These are phyloP conservation scores for Lacerta bilineata DNA, from an alignment of 2,797 vertebrate species.

Conservation along the genomic window DNA sequence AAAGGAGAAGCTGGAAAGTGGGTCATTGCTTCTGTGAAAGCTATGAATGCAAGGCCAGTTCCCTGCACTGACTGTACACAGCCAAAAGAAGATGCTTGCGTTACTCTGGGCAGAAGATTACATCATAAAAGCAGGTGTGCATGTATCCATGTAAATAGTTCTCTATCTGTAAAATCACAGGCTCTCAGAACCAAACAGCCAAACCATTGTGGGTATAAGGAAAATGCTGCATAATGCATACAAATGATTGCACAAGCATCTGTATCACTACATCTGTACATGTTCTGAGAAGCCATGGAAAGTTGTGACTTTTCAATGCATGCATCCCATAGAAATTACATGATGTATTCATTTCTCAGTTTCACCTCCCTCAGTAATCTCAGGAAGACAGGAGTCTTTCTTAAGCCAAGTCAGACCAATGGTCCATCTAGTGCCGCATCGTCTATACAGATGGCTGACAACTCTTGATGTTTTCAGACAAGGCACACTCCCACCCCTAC, in stretches of 20 bases:
- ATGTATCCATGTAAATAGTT: neutral
- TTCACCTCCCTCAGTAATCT: neutral
- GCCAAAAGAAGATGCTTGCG: slow-evolving; percentile 12
- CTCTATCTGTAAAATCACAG: neutral
- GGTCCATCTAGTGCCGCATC: too few relatives aligned
- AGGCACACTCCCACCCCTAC: too few relatives aligned
- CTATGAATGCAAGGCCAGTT: slow-evolving; percentile 95
- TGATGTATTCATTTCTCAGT: neutral
- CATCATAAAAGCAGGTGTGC: neutral
- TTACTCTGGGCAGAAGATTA: slow-evolving; percentile 27
- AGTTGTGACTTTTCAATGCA: neutral
- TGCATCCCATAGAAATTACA: neutral
- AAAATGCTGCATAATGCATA: neutral
- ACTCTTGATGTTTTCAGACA: too few relatives aligned
- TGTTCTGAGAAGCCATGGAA: neutral
- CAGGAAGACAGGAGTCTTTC: too few relatives aligned
- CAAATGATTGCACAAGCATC: neutral
- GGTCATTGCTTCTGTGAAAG: slow-evolving; percentile 98
- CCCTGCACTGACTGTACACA: slow-evolving; percentile 90
- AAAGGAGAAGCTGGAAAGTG: slow-evolving; percentile 95
- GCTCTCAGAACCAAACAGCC: neutral
- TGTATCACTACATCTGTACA: neutral
- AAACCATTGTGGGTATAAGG: neutral
- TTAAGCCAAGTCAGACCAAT: too few relatives aligned
- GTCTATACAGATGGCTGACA: too few relatives aligned